Evolutionary conservation across 2,797 vertebrate genomes (phyloP).

Genomic region (Sorex maritimensis): DNA sequence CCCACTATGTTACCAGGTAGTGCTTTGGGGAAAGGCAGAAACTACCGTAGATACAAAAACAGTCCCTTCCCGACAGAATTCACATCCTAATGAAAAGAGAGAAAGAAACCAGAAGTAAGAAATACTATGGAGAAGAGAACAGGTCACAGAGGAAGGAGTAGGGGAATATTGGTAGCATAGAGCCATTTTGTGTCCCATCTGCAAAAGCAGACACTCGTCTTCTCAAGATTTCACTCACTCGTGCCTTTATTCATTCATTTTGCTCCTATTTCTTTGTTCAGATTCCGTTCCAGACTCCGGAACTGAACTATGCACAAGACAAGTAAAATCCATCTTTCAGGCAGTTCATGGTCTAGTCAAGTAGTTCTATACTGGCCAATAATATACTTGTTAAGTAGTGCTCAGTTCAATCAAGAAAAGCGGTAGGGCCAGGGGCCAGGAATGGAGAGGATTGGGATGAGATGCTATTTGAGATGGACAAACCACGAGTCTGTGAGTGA

Average conservation of each 20-base stretch:
- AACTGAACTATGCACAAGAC: constrained; percentile 12
- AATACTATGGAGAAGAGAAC: neutral
- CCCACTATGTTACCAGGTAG: neutral
- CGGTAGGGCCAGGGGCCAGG: neutral
- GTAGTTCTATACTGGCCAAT: neutral
- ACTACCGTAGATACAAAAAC: neutral
- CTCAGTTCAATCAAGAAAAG: neutral
- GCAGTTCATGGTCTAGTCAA: neutral
- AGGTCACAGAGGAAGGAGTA: fast-evolving
- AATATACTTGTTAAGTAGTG: neutral
- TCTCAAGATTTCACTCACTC: too few species aligned
- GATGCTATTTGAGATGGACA: neutral
- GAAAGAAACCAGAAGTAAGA: neutral
- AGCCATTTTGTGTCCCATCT: neutral
- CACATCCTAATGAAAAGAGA: neutral
- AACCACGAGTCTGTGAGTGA: neutral
- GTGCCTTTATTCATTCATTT: neutral
- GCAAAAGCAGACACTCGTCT: neutral
- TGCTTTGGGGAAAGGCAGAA: neutral
- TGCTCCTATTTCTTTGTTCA: neutral
- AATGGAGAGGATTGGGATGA: too few species aligned
- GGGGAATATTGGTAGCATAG: fast-evolving
- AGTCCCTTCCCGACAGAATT: neutral
- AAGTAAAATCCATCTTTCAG: neutral
- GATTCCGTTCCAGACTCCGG: neutral